Evolutionary conservation across 2,113 vertebrate genomes (phyloP).

Genomic region (Pangasianodon gigas): DNA sequence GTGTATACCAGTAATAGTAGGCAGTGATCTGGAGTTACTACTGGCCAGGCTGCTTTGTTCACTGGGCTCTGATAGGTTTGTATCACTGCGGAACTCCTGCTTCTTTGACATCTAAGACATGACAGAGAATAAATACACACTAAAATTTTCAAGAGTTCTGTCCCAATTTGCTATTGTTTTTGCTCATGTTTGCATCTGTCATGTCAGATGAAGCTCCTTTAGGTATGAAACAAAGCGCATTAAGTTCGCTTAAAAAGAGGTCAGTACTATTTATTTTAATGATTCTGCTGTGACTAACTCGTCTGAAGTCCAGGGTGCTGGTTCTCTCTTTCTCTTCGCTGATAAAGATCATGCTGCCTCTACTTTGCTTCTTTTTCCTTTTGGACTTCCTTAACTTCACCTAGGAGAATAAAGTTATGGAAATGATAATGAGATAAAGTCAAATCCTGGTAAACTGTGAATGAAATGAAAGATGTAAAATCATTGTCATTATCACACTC

Average conservation of each 20-base stretch:
- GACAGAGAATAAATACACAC: constrained; percentile 54
- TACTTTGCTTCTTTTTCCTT: constrained; percentile 87
- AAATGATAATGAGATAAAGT: background rate
- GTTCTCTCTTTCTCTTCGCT: constrained; percentile 79
- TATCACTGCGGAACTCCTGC: constrained; percentile 95
- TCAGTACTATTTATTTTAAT: background rate
- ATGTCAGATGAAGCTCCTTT: background rate
- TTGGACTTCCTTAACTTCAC: constrained; percentile 84
- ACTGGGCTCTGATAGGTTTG: constrained; percentile 89
- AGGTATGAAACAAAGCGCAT: background rate
- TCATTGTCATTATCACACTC: background rate
- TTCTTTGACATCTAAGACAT: constrained; percentile 88
- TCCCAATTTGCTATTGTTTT: background rate
- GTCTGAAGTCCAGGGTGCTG: constrained; percentile 66
- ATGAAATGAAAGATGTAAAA: background rate
- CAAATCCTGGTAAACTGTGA: background rate
- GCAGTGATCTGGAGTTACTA: constrained; percentile 88
- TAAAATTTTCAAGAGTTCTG: background rate
- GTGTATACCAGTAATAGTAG: constrained; percentile 87
- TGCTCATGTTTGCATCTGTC: background rate
- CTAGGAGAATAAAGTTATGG: constrained; percentile 9
- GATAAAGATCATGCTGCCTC: constrained; percentile 92
- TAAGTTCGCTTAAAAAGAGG: background rate
- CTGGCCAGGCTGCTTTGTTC: constrained; percentile 62
- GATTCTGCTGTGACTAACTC: constrained; percentile 63